Percentiles rank a stretch among this genome's conserved stretches.
Evolutionary conservation across 2,888 invertebrate genomes (phyloP).

Genomic region (Agrilus biguttatus): DNA sequence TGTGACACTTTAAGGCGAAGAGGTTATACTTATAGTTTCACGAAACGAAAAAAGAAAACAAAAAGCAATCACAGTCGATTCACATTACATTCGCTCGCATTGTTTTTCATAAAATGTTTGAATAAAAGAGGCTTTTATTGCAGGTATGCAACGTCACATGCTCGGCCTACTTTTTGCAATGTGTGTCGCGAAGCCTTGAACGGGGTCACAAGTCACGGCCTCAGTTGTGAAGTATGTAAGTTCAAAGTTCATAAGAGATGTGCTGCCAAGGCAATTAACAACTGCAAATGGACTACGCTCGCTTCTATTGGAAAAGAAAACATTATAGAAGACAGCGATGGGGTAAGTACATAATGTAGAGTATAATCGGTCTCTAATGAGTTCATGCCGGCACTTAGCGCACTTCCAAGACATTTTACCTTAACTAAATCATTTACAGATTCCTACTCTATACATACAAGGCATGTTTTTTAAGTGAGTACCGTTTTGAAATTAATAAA

Average conservation of each 20-base stretch:
- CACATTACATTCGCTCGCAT: too few species aligned
- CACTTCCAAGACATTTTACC: neutral
- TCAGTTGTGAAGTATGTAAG: slow-evolving; percentile 95
- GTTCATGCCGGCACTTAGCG: neutral
- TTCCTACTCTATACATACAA: neutral
- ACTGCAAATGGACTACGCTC: slow-evolving; percentile 96
- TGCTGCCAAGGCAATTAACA: slow-evolving; percentile 80
- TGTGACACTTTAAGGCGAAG: too few species aligned
- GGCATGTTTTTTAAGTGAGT: too few species aligned
- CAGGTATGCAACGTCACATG: slow-evolving; percentile 82
- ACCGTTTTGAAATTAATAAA: too few species aligned
- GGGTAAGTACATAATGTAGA: slow-evolving; percentile 41
- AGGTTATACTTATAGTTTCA: too few species aligned
- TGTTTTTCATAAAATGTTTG: too few species aligned
- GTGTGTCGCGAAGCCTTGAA: slow-evolving; percentile 86
- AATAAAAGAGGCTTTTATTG: neutral
- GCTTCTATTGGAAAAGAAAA: slow-evolving; percentile 82
- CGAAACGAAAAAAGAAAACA: too few species aligned
- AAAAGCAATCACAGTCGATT: too few species aligned
- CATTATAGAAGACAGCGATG: slow-evolving; percentile 83
- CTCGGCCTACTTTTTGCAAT: slow-evolving; percentile 92
- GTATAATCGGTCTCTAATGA: neutral
- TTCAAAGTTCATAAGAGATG: slow-evolving; percentile 94
- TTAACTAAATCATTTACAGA: neutral
- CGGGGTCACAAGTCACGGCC: slow-evolving; percentile 88